These are phyloP conservation scores for Gadus chalcogrammus DNA, from an alignment of 2,113 vertebrate genomes.

Conservation along the genomic window DNA sequence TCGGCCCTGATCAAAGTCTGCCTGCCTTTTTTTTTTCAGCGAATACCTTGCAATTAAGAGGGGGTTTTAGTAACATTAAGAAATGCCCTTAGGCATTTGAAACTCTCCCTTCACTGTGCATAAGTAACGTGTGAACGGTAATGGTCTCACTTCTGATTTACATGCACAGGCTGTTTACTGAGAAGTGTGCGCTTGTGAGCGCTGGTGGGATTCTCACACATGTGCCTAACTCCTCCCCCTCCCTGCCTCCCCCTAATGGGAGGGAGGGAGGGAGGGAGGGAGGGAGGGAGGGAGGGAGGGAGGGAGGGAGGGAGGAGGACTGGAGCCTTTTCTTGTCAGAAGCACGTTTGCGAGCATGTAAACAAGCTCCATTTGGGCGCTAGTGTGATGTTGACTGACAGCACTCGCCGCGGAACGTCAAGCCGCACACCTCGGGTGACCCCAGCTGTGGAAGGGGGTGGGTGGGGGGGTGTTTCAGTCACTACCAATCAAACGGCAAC, in stretches of 20 bases:
- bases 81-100: conserved; percentile 18
- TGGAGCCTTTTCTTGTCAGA: background rate
- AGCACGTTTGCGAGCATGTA: background rate
- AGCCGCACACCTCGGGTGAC: conserved; percentile 15
- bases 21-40: conserved; percentile 35
- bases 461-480: background rate
- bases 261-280: background rate
- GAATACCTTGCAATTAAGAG: conserved; percentile 4
- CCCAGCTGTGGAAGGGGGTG: background rate
- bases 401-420: conserved; percentile 24
- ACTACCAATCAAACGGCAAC: background rate
- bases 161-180: no score
- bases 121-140: no score
- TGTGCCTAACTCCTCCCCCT: no score
- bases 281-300: background rate
- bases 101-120: conserved; percentile 11
- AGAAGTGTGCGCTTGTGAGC: no score
- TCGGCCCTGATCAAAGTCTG: conserved; percentile 49
- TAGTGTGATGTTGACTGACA: conserved; percentile 36
- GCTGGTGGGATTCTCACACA: no score
- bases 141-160: no score
- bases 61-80: conserved; percentile 27
- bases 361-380: background rate
- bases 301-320: background rate
- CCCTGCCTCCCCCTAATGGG: conserved; percentile 1